These are phyloP conservation scores for Drosophila suzukii DNA, from an alignment of 1,140 invertebrate species.

Conservation along the genomic window DNA sequence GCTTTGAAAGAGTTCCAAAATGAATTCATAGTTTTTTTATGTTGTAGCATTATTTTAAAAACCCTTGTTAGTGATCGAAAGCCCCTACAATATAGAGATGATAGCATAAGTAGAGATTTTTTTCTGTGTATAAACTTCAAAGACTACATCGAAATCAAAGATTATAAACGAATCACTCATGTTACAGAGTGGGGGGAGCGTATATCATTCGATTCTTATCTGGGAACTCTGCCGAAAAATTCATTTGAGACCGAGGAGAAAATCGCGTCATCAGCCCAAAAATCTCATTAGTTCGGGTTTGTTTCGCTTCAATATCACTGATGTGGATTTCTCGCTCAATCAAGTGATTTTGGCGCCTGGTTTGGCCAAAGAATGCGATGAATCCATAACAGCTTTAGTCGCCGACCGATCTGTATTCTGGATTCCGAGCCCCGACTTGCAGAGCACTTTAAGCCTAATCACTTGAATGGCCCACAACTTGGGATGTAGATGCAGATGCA, in stretches of 20 bases:
- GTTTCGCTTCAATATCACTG: conserved; percentile 43
- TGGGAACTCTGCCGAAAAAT: conserved; percentile 44
- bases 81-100: too few species aligned
- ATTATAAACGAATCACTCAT: conserved; percentile 81
- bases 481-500: conserved; percentile 39
- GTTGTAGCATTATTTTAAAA: too few species aligned
- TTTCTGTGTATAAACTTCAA: conserved; percentile 40
- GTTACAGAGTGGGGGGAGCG: conserved; percentile 62
- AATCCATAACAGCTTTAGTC: conserved; percentile 23
- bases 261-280: conserved; percentile 61
- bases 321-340: conserved; percentile 52
- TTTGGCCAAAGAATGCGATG: conserved; percentile 14
- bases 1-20: too few species aligned
- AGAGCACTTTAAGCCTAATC: conserved; percentile 76
- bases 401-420: conserved; percentile 8
- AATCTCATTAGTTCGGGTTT: conserved; percentile 73
- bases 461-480: conserved; percentile 69
- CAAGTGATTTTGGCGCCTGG: conserved; percentile 58
- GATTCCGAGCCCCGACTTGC: conserved; percentile 17
- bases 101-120: background rate
- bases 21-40: too few species aligned
- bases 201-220: conserved; percentile 61
- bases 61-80: too few species aligned
- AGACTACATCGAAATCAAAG: conserved; percentile 67
- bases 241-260: conserved; percentile 29